Evolutionary conservation across 2,888 invertebrate species (phyloP), one percentile per base, ranked within the genome.

Genomic region (Leptopilina syphax): DNA sequence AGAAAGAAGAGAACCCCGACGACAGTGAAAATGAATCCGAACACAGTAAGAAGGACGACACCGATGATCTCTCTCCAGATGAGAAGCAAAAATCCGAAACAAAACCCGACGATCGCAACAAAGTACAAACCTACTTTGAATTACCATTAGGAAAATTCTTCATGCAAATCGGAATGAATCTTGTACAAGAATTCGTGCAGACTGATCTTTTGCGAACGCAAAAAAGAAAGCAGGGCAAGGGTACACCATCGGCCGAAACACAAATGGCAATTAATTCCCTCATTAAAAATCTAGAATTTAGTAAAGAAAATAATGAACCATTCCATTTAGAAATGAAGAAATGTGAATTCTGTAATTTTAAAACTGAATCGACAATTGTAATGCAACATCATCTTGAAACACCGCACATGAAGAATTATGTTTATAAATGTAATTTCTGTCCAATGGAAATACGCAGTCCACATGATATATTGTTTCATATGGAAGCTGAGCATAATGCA

Each of bases 121-220:
- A 94, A 87, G 92, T 94, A 76, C 93, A 94, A 82, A 95, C 95
- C 83, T 98, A 97, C 90, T 98, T 98, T 91, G 96, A 97, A 84
- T 95, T 96, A 91, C 96, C 97, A 0, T 93, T 98, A 77, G 98
- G 98, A 8, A 97, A 97, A 91, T 97, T 98, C 91, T 96, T 98
- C 89, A 96, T 96, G 92, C 97, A 97, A 89, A 96, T 98, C 86
- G 98, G 98, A 50, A 94, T 96, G 80, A 97, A 96, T 90, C 94
- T 98, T 84, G 98, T 98, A 2, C 97, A 98, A 91, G 98, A 98
- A 91, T 96, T 95, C 91, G 98, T 98, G 27, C 98, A 98, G 93
- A 95, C 95, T n/a, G 98, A 98, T 93, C 93, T 98, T 80, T 93
- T 98, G 79, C 95, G 96, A 85, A 96, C 97, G 88, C 97, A 98